phyloP scores from a whole-genome alignment of 2,888 invertebrate genomes.

The Coelopa pilipes region DNA sequence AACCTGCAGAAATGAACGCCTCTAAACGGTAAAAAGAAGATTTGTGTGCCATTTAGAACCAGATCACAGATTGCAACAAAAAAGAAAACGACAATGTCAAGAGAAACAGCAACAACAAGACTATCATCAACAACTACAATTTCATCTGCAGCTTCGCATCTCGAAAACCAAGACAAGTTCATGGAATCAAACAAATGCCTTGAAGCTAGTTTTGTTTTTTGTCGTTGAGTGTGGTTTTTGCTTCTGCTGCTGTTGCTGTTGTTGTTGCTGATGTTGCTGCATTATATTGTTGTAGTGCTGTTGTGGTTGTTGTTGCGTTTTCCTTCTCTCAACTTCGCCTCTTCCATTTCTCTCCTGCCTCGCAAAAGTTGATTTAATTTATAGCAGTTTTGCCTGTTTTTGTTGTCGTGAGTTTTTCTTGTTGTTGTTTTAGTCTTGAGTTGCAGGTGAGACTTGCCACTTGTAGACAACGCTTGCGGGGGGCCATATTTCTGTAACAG shows the following conservation, averaged over 20 bases:
- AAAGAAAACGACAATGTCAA: not conserved
- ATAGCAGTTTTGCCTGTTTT: slow-evolving; percentile 1
- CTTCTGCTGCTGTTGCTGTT: too few relatives aligned
- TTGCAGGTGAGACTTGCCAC: slow-evolving; percentile 7
- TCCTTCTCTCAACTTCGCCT: not conserved
- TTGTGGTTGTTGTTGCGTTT: not conserved
- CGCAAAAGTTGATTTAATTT: slow-evolving; percentile 5
- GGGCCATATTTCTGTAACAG: not conserved
- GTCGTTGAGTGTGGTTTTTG: too few relatives aligned
- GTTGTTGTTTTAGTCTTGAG: not conserved
- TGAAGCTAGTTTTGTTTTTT: too few relatives aligned
- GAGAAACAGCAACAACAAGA: not conserved
- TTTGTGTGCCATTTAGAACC: slow-evolving; percentile 24
- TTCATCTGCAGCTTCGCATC: not conserved
- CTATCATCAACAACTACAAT: not conserved
- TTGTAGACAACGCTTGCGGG: not conserved
- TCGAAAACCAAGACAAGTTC: too few relatives aligned
- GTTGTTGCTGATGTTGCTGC: slow-evolving; percentile 8
- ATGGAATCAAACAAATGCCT: too few relatives aligned
- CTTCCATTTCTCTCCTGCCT: not conserved
- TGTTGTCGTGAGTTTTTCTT: not conserved
- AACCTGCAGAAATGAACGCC: slow-evolving; percentile 10
- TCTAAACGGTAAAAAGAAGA: slow-evolving; percentile 14
- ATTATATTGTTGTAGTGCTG: not conserved
- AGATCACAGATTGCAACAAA: not conserved